These are phyloP conservation scores for Mesochorus sp. DNA, from an alignment of 2,888 invertebrate species.

Conservation along the genomic window DNA sequence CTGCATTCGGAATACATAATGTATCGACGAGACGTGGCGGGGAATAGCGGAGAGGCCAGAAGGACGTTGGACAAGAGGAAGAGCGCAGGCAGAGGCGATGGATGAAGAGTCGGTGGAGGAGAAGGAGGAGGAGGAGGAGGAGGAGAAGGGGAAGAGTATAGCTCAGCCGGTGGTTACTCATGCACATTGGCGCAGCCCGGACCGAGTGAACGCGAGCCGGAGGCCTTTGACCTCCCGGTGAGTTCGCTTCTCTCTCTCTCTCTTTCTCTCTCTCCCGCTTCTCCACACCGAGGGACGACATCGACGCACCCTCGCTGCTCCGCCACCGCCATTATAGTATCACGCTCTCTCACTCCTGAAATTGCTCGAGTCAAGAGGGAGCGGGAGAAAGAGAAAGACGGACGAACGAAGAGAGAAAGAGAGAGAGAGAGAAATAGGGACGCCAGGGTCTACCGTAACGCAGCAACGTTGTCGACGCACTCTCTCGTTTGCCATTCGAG, in stretches of 20 bases:
- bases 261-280: conserved; percentile 49
- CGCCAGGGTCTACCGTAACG: conserved; percentile 25
- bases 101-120: conserved; percentile 37
- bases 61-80: conserved; percentile 41
- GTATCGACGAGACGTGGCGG: conserved; percentile 55
- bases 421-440: not conserved
- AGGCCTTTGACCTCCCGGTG: conserved; percentile 80
- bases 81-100: conserved; percentile 4
- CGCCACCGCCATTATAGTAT: conserved; percentile 54
- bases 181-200: conserved; percentile 70
- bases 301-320: conserved; percentile 57
- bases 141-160: conserved; percentile 59
- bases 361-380: conserved; percentile 54
- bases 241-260: conserved; percentile 57
- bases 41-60: conserved; percentile 27
- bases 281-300: conserved; percentile 46
- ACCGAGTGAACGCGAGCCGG: conserved; percentile 75
- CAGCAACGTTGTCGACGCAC: conserved; percentile 26
- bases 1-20: conserved; percentile 64
- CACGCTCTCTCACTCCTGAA: conserved; percentile 44
- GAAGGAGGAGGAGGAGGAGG: conserved; percentile 32
- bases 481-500: conserved; percentile 11
- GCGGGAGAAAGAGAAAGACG: conserved; percentile 21
- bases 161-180: conserved; percentile 70
- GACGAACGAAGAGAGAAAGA: conserved; percentile 13